phyloP scores from a whole-genome alignment of 2,888 invertebrate species.

The Drosophila ustulata region DNA sequence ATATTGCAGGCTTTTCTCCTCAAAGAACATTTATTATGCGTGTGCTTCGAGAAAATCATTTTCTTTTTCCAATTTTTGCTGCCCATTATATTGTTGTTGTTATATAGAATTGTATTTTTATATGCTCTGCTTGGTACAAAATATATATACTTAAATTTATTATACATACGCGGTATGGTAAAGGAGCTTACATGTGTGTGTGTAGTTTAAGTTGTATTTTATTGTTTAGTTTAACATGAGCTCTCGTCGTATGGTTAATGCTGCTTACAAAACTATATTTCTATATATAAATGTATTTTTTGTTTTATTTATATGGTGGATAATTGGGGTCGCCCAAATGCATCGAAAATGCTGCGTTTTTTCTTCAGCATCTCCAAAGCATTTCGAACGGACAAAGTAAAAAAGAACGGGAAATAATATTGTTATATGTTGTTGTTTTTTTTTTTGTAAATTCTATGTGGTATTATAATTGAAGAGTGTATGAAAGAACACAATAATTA shows the following conservation, averaged over 20 bases:
- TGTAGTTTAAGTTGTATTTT: slow-evolving; percentile 22
- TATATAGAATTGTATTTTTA: slow-evolving; percentile 48
- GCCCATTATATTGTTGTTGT: slow-evolving; percentile 10
- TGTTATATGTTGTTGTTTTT: background rate
- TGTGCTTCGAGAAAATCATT: slow-evolving; percentile 13
- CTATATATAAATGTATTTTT: slow-evolving; percentile 30
- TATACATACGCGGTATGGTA: slow-evolving; percentile 28
- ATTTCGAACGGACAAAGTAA: slow-evolving; percentile 52
- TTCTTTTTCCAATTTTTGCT: slow-evolving; percentile 9
- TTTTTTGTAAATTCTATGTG: slow-evolving; percentile 68
- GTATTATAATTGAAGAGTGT: slow-evolving; percentile 31
- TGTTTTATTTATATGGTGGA: slow-evolving; percentile 15
- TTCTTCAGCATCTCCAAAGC: slow-evolving; percentile 63
- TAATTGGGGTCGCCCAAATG: slow-evolving; percentile 41
- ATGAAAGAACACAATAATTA: slow-evolving; percentile 3
- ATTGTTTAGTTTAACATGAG: slow-evolving; percentile 54
- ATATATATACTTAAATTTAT: slow-evolving; percentile 61
- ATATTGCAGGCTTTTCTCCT: slow-evolving; percentile 55
- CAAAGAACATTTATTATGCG: slow-evolving; percentile 23
- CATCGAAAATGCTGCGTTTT: slow-evolving; percentile 65
- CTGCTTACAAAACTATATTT: slow-evolving; percentile 65
- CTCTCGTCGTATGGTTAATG: slow-evolving; percentile 51
- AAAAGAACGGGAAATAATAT: background rate
- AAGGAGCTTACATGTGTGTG: slow-evolving; percentile 17
- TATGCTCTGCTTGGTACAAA: slow-evolving; percentile 62